Base-by-base conservation (phyloP, 2,113 vertebrate species). In the Myotis brandtii region DNA sequence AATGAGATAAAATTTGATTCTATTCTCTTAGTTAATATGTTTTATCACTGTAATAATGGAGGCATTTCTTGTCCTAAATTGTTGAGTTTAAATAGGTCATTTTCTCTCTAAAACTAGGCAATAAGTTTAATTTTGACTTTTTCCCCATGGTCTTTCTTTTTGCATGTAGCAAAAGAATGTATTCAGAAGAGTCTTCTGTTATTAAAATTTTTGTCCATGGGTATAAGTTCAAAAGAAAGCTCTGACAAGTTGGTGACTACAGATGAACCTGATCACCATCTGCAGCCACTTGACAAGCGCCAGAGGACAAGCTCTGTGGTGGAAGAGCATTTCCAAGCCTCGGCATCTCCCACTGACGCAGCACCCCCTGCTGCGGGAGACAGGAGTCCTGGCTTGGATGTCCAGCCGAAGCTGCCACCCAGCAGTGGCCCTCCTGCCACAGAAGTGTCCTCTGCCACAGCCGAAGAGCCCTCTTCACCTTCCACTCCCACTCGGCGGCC, bases 161-260 rank as follows among this genome's bases (percentile, higher is more conserved):
- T 91, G 17, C 76, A 40, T 91, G 97, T 97, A 99, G 99, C 99
- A 77, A 99, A 99, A 95, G 98, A 98, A 86, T 99, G 99, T 97
- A 99, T 99, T 91, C 99, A 99, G 98, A 99, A 99, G 98, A 99
- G 99, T 97, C 98, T 99, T 72, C 96, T 99, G 48, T 95, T 99
- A 76, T 98, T 99, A 94, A 98, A 98, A 54, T 99, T 99, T 97
- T 96, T 98, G 91, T 99, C 99, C 0, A 54, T 91, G 81, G 98
- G 98, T 79, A 84, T 95, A 59, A 96, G 97, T 32, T 97, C 14
- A 13, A 98, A 98, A 98, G 97, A 91, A 76, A 92, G 77, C 40
- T 90, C 85, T 85, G 98, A 97, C 3, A 94, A 20, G 40, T 7
- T 82, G 62, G 96, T 95, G 89, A 52, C 69, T 40, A 20, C 81